Evolutionary conservation across 2,113 vertebrate genomes (phyloP), one percentile per base, ranked within the genome.

Genomic region (Leptobrachium ailaonicum): DNA sequence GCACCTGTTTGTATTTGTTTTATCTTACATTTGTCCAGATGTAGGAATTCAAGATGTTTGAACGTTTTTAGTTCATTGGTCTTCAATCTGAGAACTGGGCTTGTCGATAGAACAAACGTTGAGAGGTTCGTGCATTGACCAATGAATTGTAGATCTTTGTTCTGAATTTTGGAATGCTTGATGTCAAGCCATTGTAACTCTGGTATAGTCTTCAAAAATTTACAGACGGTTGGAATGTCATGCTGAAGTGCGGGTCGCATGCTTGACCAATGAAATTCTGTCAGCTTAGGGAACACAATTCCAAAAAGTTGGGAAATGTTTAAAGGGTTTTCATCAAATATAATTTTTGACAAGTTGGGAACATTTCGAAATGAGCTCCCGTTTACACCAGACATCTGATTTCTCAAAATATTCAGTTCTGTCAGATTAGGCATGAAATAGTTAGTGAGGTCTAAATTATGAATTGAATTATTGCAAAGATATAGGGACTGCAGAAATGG

Each of bases 11-110:
- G 2, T 40, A 86, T 76, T 2, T 2, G 0, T 41, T 42, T 2
- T 6, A 83, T 4, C 20, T 86, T 86, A 67, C 85, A 86, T 32
- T 78, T 84, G 32, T 86, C 83, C 66, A 86, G 78, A 3, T 64
- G 73, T 3, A 86, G 77, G 43, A 73, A 76, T 2, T 81, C 58
- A 67, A 86, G 64, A 9, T 66, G 41, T 2, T 45, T 66, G 45
- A 84, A 84, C 1, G 1, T 3, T 10, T 42, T 43, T 14, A 86
- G 75, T 14, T 47, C 13, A 5, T 12, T 43, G 1, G 41, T 9
- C 2, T 1, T 0, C 2, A 84, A 11, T 1, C 2, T 10, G 12
- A 2, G 60, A n/a, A 80, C 7, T 6, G 60, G 2, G 50, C 74
- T 79, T 73, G 73, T 78, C 32, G 82, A 76, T 41, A 86, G 82